Conservation (phyloP, 2,113 vertebrate species). For the Bos indicus region DNA sequence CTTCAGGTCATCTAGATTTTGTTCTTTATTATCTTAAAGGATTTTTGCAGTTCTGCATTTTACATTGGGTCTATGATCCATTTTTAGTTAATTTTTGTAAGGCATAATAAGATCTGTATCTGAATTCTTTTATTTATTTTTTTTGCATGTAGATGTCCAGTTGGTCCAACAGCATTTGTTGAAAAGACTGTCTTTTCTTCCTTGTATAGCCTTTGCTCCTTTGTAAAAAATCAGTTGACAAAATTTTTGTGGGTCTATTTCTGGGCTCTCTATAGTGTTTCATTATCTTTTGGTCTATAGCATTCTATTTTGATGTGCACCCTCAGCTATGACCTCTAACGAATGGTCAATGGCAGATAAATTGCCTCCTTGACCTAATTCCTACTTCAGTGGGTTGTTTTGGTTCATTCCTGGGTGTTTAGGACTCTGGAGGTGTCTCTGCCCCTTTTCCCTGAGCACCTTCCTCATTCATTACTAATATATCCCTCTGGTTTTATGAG, state of each 20-base stretch:
- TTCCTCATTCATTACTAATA: neutral
- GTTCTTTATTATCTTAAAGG: neutral
- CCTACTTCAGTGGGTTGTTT: accelerated
- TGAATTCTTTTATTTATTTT: neutral
- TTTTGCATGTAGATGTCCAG: neutral
- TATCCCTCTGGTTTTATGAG: neutral
- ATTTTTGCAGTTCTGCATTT: neutral
- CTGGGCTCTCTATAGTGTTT: neutral
- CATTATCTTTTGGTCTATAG: neutral
- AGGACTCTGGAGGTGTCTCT: neutral
- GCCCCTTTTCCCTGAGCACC: no score
- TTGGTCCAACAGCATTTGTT: neutral
- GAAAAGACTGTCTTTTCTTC: neutral
- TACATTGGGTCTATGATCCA: neutral
- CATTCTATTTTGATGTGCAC: neutral
- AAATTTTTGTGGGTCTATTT: neutral
- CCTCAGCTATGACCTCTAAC: neutral
- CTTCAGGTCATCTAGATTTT: neutral
- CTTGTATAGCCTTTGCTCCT: neutral
- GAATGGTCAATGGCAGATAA: no score
- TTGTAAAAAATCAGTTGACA: neutral
- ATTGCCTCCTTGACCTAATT: neutral
- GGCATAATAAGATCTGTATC: neutral
- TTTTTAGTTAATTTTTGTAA: neutral
- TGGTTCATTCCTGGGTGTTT: neutral